phyloP scores from a whole-genome alignment of 1,140 invertebrate species.

The Bombus soroeensis region DNA sequence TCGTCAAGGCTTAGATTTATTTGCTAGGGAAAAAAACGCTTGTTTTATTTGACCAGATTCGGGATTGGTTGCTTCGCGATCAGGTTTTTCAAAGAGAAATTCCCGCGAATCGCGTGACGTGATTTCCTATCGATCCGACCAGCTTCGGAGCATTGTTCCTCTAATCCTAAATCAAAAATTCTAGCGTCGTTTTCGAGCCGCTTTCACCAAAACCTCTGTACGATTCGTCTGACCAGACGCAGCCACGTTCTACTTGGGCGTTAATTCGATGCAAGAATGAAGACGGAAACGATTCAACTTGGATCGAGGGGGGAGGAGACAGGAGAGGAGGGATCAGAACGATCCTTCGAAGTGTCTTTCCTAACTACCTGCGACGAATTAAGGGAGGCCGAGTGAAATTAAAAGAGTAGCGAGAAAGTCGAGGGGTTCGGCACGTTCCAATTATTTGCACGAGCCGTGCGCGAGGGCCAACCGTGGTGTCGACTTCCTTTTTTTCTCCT shows the following conservation, averaged over 20 bases:
- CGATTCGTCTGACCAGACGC: slow-evolving; percentile 28
- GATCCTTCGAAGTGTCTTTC: slow-evolving; percentile 56
- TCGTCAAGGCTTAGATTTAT: neutral
- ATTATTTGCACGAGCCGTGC: slow-evolving; percentile 70
- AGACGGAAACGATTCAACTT: neutral
- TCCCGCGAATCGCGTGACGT: neutral
- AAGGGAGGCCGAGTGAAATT: slow-evolving; percentile 67
- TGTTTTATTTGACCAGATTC: neutral
- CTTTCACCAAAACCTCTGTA: slow-evolving; percentile 12
- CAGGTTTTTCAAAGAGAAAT: slow-evolving; percentile 3
- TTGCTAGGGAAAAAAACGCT: neutral
- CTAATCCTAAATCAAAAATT: slow-evolving; percentile 22
- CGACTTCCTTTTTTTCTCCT: slow-evolving; percentile 40
- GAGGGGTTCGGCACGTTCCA: slow-evolving; percentile 71
- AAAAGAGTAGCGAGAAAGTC: slow-evolving; percentile 66
- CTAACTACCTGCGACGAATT: slow-evolving; percentile 72
- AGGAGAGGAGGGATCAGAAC: slow-evolving; percentile 8
- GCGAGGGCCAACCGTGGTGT: slow-evolving; percentile 45
- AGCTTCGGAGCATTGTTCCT: neutral
- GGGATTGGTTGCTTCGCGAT: neutral
- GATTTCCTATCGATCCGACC: slow-evolving; percentile 1
- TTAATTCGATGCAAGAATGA: slow-evolving; percentile 58
- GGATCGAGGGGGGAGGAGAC: neutral
- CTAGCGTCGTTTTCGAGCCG: neutral
- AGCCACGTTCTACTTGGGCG: slow-evolving; percentile 31